Conservation (phyloP, 2,888 invertebrate genomes). For the Incurvaria masculella region DNA sequence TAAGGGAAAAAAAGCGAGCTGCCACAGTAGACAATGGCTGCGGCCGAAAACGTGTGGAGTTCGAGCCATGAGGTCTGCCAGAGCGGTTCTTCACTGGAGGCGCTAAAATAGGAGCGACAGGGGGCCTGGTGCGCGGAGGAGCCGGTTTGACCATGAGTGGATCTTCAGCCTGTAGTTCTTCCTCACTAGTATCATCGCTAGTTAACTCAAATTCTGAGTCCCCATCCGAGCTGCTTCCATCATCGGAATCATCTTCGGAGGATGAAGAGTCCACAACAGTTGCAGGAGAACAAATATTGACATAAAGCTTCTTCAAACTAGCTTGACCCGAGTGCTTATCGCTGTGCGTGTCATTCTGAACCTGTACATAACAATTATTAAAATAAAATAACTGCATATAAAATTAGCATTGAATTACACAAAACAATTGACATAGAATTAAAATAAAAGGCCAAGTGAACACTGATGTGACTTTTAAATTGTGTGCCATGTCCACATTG, state of each 20-base stretch:
- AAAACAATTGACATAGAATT: too few species aligned
- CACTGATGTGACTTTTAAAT: too few species aligned
- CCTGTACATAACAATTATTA: too few species aligned
- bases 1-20: neutral
- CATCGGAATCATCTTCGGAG: too few species aligned
- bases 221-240: too few species aligned
- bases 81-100: neutral
- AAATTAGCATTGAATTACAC: too few species aligned
- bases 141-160: neutral
- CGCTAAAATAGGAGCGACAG: neutral
- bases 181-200: neutral
- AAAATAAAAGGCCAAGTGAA: too few species aligned
- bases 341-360: too few species aligned
- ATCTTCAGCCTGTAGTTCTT: neutral
- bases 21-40: neutral
- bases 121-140: neutral
- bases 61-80: neutral
- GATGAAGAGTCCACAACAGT: neutral
- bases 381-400: too few species aligned
- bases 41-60: neutral
- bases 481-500: too few species aligned
- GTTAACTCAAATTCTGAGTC: neutral
- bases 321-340: too few species aligned
- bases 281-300: slow-evolving; percentile 1
- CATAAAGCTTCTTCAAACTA: neutral